Evolutionary conservation across 1,140 invertebrate species (phyloP), one percentile per base, ranked within the genome.

Genomic region (Temnothorax longispinosus): DNA sequence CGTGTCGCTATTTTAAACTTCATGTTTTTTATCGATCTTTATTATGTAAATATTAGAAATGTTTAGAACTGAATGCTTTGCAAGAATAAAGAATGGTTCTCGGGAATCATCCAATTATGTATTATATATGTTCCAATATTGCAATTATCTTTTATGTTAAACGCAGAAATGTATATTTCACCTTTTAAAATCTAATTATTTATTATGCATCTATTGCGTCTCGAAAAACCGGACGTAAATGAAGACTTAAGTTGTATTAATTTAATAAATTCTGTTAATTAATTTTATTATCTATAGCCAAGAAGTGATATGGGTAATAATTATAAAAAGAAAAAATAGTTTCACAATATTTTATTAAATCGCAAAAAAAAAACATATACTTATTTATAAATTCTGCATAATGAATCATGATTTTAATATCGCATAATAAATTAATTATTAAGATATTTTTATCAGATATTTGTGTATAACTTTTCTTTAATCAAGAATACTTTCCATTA

Each of bases 391-490:
- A 32, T 27, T 58, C n/a, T 58, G 60, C 58, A 35, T 84, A 54
- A 38, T 65, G 87, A 56, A 38, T 86, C 87, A 88, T 87, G 77
- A 88, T 90, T 88, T 54, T 54, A 18, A 54, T 56, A 21, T 2
- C n/a, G 54, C 18, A 13, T 52, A 15, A 52, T 18, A 52, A 52
- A 1, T 56, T 21, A 41, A 41, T 41, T 41, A 6, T 41, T 41
- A 56, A 56, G n/a, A 56, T 56, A 56, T 21, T 41, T 3, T 5
- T 41, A 41, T 3, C 2, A 41, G 38, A 41, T 41, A 41, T 41
- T 41, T 27, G 15, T 54, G 15, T 54, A 54, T 18, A 18, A 18
- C 27, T 27, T 35, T 6, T 62, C 13, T 35, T 38, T 64, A 64
- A 64, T 2, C 21, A 27, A 60, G 58, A 47, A 47, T 3, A 13